Base-by-base conservation (phyloP, 2,797 vertebrate genomes). In the Hippocampus kuda region DNA sequence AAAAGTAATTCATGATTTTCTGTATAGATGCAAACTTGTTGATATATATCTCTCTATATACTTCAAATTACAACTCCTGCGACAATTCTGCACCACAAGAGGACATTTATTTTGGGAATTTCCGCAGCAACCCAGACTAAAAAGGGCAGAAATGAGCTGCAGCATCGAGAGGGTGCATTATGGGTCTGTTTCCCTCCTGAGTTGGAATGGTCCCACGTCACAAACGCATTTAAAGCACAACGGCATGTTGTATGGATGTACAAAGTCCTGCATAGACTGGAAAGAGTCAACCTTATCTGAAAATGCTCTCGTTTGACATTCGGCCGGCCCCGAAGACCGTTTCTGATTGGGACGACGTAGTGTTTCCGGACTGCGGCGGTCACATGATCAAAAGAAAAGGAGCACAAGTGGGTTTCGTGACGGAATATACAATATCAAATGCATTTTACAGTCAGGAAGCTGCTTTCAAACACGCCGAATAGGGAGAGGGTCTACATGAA, bases 371-470 rank as follows among this genome's bases (percentile, higher is more conserved):
- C 88, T 88, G 87, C 88, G 90, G 89, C 87, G 84, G 91, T 92
- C 91, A 83, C 82, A 83, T 88, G 91, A 91, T 93, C 91, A 92
- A 86, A 91, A 91, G 93, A 76, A 79, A 76, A 84, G 84, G 88
- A 81, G 83, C 84, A 83, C 70, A 85, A 71, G 81, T 79, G 73
- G 83, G 88, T 91, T 95, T 89, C 92, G 93, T 88, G 89, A 91
- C 88, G 88, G 89, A 94, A 93, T 94, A 94, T 91, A 94, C 93
- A 94, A 92, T 90, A 93, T 92, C 94, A 92, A 94, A 95, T 93
- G 92, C 91, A 87, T 94, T 94, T 94, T 90, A 91, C 84, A 94
- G 91, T 92, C 85, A 81, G 91, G 92, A 94, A 95, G 93, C 93
- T 91, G 93, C 92, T 93, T 83, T 89, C 83, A 94, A 83, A 94